These are phyloP conservation scores for Pocillopora meandrina DNA, from an alignment of 92 coral and sea anemone species.

Conservation along the genomic window DNA sequence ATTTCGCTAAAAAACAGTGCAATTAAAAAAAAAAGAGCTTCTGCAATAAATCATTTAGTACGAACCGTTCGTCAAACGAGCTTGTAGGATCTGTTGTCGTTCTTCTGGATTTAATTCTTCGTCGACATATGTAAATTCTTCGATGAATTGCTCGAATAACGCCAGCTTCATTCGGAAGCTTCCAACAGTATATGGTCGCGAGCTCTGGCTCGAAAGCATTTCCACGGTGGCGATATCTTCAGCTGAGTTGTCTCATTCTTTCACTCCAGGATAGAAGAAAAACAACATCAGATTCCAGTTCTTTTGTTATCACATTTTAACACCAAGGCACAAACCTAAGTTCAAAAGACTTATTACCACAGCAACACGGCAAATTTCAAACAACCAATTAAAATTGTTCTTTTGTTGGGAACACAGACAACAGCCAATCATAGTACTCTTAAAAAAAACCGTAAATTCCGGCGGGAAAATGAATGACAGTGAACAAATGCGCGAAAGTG, in stretches of 20 bases:
- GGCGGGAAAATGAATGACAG: conserved; percentile 37
- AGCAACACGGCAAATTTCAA: conserved; percentile 67
- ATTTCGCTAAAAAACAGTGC: background rate
- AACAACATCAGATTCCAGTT: background rate
- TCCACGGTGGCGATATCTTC: background rate
- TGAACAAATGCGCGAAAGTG: background rate
- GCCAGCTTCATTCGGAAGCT: conserved; percentile 89
- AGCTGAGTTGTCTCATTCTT: conserved; percentile 13
- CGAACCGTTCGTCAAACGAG: conserved; percentile 89
- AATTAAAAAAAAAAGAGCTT: background rate
- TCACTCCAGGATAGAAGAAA: background rate
- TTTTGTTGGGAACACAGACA: conserved; percentile 29
- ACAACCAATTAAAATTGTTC: conserved; percentile 59
- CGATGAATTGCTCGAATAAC: conserved; percentile 86
- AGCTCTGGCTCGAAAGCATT: conserved; percentile 85
- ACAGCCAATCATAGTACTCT: conserved; percentile 53
- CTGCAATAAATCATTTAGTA: background rate
- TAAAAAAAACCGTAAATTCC: conserved; percentile 11
- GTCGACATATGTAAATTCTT: conserved; percentile 95
- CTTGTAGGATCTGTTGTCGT: conserved; percentile 88
- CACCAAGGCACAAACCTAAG: conserved; percentile 13
- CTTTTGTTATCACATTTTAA: background rate
- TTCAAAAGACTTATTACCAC: conserved; percentile 60
- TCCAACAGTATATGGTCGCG: conserved; percentile 95
- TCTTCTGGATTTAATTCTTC: conserved; percentile 98